Base-by-base conservation (phyloP, 1,140 invertebrate genomes). In the Schlechtendalia chinensis region DNA sequence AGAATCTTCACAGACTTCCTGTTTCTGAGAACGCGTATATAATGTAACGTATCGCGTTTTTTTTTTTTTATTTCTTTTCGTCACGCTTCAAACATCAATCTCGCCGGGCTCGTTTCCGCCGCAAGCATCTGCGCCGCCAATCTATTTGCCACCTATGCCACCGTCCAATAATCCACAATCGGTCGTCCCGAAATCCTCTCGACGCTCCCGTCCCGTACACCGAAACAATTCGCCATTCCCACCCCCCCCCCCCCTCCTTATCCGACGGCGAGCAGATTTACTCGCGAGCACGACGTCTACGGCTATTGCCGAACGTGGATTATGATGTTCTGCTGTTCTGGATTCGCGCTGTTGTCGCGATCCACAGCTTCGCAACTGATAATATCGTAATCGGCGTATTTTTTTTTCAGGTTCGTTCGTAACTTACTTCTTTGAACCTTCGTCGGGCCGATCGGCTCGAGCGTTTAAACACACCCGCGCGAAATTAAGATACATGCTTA, bases 81-180 rank as follows among this genome's bases (percentile, higher is more conserved):
- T 75, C 72, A 75, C 72, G 10, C 39, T 54, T 27, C 53, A 75
- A 58, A 58, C 72, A 58, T 75, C 58, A 75, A 58, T 75, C 72
- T 75, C 54, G 24, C 72, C 71, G 29, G 16, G 27, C 72, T 75
- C 72, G 19, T 75, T 75, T 75, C 72, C 72, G 72, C 17, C 5
- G 54, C n/a, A 24, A 58, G 54, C 72, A 75, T 75, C 72, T 75
- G 72, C 27, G 24, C 8, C 4, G 12, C n/a, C 53, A 71, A 75
- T 75, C 72, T 58, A 58, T 75, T 75, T 75, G 39, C 72, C 72
- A 75, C 58, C 58, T 39, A n/a, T n/a, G n/a, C 29, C 58, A 58
- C 54, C 58, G 72, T 32, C 50, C 32, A 58, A 75, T 58, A 56
- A 56, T 45, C 54, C 53, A 8, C 50, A 58, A 58, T 22, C 24